Conservation (phyloP, 2,113 vertebrate genomes). For the Hemiscyllium ocellatum region DNA sequence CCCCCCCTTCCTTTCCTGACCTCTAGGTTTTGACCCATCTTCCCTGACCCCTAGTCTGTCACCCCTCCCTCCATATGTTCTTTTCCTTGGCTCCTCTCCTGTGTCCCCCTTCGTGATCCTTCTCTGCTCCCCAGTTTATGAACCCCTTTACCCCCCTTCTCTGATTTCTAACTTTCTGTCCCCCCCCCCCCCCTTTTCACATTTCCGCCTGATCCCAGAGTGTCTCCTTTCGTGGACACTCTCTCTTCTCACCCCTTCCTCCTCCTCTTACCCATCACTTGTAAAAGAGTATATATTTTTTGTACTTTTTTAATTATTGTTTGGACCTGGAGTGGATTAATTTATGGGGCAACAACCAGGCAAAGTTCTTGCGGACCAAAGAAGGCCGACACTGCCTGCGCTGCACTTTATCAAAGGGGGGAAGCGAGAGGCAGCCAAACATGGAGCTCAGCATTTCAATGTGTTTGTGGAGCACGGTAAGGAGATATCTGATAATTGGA, state of each 20-base stretch:
- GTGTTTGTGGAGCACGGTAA: slow-evolving; percentile 93
- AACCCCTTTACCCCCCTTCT: too few species aligned
- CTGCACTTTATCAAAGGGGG: slow-evolving; percentile 86
- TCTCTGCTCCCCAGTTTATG: not conserved
- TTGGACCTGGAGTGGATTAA: slow-evolving; percentile 54
- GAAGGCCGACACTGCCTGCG: slow-evolving; percentile 91
- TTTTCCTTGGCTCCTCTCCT: not conserved
- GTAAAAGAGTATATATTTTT: not conserved
- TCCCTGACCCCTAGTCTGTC: not conserved
- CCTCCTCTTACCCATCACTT: not conserved
- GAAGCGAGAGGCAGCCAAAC: slow-evolving; percentile 77
- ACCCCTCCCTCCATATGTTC: not conserved
- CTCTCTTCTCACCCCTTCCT: too few species aligned
- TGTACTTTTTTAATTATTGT: not conserved
- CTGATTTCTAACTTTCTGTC: too few species aligned
- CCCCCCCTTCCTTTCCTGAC: not conserved
- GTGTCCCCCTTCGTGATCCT: not conserved
- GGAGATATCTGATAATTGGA: slow-evolving; percentile 43
- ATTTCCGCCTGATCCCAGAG: slow-evolving; percentile 26
- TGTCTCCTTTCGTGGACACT: not conserved
- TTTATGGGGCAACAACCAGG: slow-evolving; percentile 99
- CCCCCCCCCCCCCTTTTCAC: too few species aligned
- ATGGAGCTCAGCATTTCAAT: slow-evolving; percentile 76
- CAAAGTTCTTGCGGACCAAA: slow-evolving; percentile 92
- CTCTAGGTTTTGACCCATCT: too few species aligned